Evolutionary conservation across 2,113 vertebrate species (phyloP), one percentile per base, ranked within the genome.

Genomic region (Petrocephalus microphthalmus): DNA sequence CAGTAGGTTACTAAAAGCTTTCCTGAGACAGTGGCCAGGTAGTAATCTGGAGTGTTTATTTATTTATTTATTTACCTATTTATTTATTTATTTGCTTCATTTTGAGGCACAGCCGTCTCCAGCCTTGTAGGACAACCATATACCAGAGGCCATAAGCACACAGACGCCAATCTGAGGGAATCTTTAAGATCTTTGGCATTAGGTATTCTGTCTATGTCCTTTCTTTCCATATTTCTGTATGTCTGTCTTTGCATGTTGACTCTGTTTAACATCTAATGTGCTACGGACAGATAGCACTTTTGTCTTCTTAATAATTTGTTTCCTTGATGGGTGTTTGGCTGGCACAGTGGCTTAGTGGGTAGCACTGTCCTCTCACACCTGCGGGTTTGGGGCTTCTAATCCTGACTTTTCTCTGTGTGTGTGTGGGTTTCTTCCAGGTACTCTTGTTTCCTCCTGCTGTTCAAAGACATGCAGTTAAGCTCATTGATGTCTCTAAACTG

Each of bases 1-100:
- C 90, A 88, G 85, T 84, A 87, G 84, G 67, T 89, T 89, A 56
- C 90, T 90, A 91, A 91, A 90, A 90, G 89, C 90, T 89, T 89
- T 84, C 71, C n/a, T 84, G 89, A 47, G 82, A 85, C 81, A 89
- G 89, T 45, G 83, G 87, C 84, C 84, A 88, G 90, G 88, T 88
- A 89, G 89, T 91, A 91, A 90, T 91, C 89, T 91, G 67, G 87
- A 64, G 85, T 87, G 82, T 85, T 64, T 84, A 6, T 17, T 29
- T 49, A 49, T 49, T 67, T 29, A 67, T 57, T 57, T 57, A 57
- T 67, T 67, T 67, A 1, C 42, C 87, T 87, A 82, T 85, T 64
- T 84, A 22, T 37, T 29, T 29, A 67, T 57, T 57, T 57, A 57
- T 29, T 67, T 47, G 82, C 5, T 10, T 51, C 7, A 7, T 47